A percentile compares a stretch with the other conserved stretches of the same genome.
These are phyloP conservation scores for Hipparchia sbordonii DNA, from an alignment of 2,888 invertebrate genomes.

Conservation along the genomic window DNA sequence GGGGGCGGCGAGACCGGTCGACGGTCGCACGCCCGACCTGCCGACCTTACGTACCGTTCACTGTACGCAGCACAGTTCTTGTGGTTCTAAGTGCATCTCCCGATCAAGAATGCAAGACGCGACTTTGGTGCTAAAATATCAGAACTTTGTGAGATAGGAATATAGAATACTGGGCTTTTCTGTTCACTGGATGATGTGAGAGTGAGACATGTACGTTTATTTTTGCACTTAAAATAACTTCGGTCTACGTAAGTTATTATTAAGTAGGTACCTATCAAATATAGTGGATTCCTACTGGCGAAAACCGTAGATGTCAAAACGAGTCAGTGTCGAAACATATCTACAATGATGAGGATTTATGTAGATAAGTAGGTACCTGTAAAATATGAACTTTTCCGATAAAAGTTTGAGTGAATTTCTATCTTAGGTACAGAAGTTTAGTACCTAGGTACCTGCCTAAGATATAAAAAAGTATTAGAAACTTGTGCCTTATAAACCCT, in stretches of 20 bases:
- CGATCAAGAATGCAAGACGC: constrained; percentile 48
- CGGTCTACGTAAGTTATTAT: background rate
- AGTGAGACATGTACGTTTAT: constrained; percentile 45
- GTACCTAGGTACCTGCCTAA: no score
- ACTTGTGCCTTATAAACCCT: no score
- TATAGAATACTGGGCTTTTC: constrained; percentile 32
- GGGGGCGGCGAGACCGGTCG: constrained; percentile 75
- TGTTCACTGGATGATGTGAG: constrained; percentile 44
- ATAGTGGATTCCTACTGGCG: background rate
- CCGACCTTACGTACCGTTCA: constrained; percentile 83
- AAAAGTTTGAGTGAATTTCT: no score
- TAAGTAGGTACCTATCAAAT: background rate
- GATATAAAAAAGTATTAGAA: no score
- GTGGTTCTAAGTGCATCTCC: constrained; percentile 68
- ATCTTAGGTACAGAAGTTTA: no score
- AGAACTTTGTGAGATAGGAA: constrained; percentile 44
- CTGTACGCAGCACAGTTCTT: constrained; percentile 65
- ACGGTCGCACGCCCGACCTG: constrained; percentile 70
- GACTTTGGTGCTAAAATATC: constrained; percentile 40
- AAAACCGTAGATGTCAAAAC: no score
- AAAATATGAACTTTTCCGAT: no score
- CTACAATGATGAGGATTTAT: no score
- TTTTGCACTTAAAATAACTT: constrained; percentile 15
- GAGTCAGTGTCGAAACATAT: no score
- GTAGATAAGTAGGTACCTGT: no score